Conservation (phyloP, 1,140 invertebrate species). For the Musca vetustissima region DNA sequence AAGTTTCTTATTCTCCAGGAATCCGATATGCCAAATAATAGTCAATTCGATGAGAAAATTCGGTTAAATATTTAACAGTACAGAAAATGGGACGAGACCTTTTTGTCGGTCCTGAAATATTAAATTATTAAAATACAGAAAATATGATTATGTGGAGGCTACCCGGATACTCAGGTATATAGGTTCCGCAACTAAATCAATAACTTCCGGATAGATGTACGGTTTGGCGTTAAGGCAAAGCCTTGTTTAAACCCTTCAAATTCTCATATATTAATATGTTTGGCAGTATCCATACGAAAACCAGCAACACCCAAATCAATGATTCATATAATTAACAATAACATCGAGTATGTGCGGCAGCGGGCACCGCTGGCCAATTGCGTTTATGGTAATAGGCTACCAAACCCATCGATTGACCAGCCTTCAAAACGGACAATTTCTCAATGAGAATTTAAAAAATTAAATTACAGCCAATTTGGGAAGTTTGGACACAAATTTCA, state of each 20-base stretch:
- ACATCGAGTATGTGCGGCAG: conserved; percentile 66
- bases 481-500: too few species aligned
- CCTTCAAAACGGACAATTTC: conserved; percentile 60
- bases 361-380: conserved; percentile 58
- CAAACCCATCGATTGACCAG: conserved; percentile 53
- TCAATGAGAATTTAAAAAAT: too few species aligned
- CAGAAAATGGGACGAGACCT: too few species aligned
- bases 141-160: too few species aligned
- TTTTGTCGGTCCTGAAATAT: too few species aligned
- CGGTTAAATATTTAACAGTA: too few species aligned
- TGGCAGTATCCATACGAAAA: conserved; percentile 72
- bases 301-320: conserved; percentile 77
- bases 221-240: conserved; percentile 63
- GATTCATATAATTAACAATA: conserved; percentile 69
- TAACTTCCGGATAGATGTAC: conserved; percentile 80
- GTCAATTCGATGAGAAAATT: too few species aligned
- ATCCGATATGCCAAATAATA: too few species aligned
- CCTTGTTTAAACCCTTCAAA: conserved; percentile 63
- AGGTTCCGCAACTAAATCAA: conserved; percentile 66
- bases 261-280: conserved; percentile 73
- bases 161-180: too few species aligned
- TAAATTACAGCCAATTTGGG: too few species aligned
- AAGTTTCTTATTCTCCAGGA: too few species aligned
- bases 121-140: too few species aligned
- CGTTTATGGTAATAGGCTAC: conserved; percentile 50